Percentiles rank a stretch among this genome's conserved stretches.
These are phyloP conservation scores for Bimastos eiseni DNA, from an alignment of 2,888 invertebrate species.

Conservation along the genomic window DNA sequence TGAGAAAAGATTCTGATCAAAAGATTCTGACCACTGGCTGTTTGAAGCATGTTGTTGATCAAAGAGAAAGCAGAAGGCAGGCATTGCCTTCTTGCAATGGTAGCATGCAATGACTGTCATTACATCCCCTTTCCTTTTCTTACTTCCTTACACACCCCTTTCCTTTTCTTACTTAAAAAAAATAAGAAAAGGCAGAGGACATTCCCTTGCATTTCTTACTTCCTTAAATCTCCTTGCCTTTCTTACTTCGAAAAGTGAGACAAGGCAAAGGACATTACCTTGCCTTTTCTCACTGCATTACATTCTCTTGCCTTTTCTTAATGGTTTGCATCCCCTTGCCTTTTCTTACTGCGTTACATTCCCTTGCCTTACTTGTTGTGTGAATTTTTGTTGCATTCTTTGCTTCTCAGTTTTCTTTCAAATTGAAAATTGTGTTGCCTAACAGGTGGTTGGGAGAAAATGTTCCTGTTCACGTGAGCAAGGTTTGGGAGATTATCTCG, in stretches of 20 bases:
- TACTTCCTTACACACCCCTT: too few species aligned
- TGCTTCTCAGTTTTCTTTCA: neutral
- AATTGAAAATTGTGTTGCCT: neutral
- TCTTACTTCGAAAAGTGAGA: too few species aligned
- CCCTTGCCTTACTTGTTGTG: neutral
- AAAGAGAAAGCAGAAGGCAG: neutral
- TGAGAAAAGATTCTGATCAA: neutral
- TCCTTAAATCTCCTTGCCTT: too few species aligned
- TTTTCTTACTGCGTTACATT: neutral
- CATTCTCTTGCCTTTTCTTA: neutral
- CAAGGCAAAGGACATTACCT: too few species aligned
- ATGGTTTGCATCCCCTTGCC: too few species aligned
- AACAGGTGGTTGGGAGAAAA: constrained; percentile 57
- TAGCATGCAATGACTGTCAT: too few species aligned
- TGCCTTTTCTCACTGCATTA: too few species aligned
- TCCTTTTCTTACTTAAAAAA: too few species aligned
- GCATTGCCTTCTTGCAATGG: too few species aligned
- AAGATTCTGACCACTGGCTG: neutral
- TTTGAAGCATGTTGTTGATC: neutral
- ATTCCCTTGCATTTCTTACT: too few species aligned
- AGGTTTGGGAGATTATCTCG: constrained; percentile 48
- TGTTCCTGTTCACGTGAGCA: constrained; percentile 53
- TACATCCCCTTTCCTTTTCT: too few species aligned
- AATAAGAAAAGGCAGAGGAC: too few species aligned
- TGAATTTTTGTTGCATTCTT: neutral